Percentiles rank a stretch among this genome's conserved stretches.
Conservation (phyloP, 2,888 invertebrate genomes). For the Drosophila barbarae region DNA sequence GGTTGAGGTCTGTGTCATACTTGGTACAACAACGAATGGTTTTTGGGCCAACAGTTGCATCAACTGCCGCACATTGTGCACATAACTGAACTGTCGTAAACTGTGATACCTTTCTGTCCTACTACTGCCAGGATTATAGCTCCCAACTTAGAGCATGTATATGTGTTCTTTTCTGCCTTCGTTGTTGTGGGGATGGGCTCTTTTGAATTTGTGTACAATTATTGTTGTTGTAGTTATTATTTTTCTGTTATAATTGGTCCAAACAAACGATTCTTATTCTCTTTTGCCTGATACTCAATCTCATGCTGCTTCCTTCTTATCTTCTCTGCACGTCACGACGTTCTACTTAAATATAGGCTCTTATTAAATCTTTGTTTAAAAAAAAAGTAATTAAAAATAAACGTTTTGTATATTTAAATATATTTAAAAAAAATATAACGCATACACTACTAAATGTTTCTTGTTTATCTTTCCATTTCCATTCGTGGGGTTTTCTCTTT, state of each 20-base stretch:
- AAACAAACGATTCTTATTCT: constrained; percentile 27
- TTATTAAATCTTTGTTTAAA: constrained; percentile 53
- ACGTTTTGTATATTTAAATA: constrained; percentile 62
- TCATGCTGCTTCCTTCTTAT: constrained; percentile 17
- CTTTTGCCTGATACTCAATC: constrained; percentile 20
- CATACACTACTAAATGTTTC: constrained; percentile 53
- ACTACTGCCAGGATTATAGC: not conserved
- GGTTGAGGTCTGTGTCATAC: constrained; percentile 30
- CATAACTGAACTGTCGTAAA: constrained; percentile 6
- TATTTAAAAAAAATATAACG: constrained; percentile 58
- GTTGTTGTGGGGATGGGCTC: constrained; percentile 9
- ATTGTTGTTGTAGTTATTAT: not conserved
- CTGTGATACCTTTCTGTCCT: constrained; percentile 2
- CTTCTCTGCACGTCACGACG: constrained; percentile 6
- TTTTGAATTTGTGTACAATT: constrained; percentile 15
- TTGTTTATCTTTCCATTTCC: constrained; percentile 32
- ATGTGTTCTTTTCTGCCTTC: constrained; percentile 10
- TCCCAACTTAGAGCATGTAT: constrained; percentile 7
- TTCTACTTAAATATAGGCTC: constrained; percentile 56
- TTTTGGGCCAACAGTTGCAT: constrained; percentile 26
- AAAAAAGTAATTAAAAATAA: constrained; percentile 58
- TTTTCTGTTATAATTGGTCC: constrained; percentile 23
- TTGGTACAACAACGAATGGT: constrained; percentile 28
- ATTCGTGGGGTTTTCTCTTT: constrained; percentile 24
- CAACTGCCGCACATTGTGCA: constrained; percentile 27